Percentiles rank a stretch among this genome's conserved stretches.
phyloP scores from a whole-genome alignment of 2,113 vertebrate species.

The Collichthys lucidus region DNA sequence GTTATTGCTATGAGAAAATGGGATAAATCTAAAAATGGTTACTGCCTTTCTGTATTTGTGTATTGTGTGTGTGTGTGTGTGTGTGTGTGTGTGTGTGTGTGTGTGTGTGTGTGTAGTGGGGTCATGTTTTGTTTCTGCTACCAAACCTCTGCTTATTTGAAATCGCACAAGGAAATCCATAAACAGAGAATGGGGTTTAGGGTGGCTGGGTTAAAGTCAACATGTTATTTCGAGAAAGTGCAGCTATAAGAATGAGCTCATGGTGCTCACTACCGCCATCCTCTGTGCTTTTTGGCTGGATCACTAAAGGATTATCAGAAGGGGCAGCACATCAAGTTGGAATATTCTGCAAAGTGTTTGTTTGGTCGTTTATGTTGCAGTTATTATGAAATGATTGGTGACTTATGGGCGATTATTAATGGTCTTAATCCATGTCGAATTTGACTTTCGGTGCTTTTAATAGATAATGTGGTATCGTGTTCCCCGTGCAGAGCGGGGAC shows the following conservation, averaged over 20 bases:
- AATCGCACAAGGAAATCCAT: background rate
- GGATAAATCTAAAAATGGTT: too few relatives aligned
- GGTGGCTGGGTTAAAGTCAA: background rate
- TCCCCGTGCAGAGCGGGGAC: background rate
- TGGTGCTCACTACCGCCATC: conserved; percentile 28
- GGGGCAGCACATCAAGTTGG: background rate
- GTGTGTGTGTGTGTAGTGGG: background rate
- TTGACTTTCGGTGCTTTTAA: too few relatives aligned
- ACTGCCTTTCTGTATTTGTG: background rate
- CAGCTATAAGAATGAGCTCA: background rate
- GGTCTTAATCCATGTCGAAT: fast-evolving
- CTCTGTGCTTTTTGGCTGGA: background rate
- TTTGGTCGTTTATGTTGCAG: background rate
- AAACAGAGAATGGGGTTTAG: background rate
- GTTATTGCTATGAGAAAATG: background rate
- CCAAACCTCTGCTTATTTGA: background rate
- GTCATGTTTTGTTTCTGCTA: background rate
- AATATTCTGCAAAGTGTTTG: background rate
- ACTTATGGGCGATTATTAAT: background rate
- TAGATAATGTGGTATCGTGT: fast-evolving
- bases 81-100: background rate
- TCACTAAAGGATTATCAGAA: background rate
- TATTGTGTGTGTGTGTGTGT: background rate
- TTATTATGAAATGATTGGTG: background rate
- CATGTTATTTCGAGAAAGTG: background rate